Percentiles rank a stretch among this genome's conserved stretches.
Evolutionary conservation across 2,797 vertebrate genomes (phyloP).

Genomic region (Girardinus metallicus): DNA sequence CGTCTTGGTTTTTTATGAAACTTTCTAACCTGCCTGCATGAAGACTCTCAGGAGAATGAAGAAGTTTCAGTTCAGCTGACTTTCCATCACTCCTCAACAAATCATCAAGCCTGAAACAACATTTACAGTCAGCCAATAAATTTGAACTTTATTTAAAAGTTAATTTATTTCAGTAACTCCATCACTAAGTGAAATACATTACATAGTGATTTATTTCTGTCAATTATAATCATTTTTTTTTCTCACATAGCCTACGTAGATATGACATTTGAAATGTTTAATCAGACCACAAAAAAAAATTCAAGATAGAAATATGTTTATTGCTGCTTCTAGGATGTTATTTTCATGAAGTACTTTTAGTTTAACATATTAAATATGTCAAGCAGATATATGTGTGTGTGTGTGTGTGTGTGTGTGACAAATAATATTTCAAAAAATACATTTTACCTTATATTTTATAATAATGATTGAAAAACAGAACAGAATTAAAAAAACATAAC

Average conservation of each 20-base stretch:
- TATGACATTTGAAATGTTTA: neutral
- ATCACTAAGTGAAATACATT: neutral
- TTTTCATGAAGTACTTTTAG: neutral
- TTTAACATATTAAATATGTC: neutral
- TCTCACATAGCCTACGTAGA: neutral
- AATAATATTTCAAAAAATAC: too few species aligned
- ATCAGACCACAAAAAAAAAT: neutral
- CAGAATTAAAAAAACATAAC: too few species aligned
- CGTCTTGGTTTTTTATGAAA: neutral
- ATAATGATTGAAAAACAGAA: too few species aligned
- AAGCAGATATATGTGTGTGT: too few species aligned
- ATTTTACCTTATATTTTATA: too few species aligned
- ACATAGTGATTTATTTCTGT: neutral
- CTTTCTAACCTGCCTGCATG: neutral
- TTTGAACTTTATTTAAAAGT: neutral
- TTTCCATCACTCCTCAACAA: neutral
- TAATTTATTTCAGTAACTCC: neutral
- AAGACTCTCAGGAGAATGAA: neutral
- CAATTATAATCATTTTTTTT: neutral
- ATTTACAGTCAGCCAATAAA: neutral
- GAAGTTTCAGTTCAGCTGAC: neutral
- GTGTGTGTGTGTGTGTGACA: too few species aligned
- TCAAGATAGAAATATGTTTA: neutral
- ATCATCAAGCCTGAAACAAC: neutral
- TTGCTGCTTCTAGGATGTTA: neutral